Evolutionary conservation across 2,113 vertebrate species (phyloP), one percentile per base, ranked within the genome.

Genomic region (Nothocercus julius): DNA sequence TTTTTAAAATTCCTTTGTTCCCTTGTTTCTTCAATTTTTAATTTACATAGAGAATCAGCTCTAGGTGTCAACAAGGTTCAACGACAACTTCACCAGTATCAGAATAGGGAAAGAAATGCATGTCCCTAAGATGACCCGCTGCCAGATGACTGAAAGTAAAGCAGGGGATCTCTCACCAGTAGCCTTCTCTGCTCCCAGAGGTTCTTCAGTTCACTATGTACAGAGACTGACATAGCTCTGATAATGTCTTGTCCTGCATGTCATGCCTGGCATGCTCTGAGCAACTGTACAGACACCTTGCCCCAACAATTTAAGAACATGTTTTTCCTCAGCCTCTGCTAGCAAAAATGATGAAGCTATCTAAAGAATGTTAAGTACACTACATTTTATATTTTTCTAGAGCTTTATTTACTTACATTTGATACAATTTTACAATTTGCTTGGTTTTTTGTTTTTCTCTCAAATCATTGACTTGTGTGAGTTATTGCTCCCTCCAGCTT

Each of bases 81-180:
- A 19, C 54, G 36, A 78, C 63, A 69, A 69, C 53, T 51, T 67
- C 42, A 51, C 36, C 53, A 44, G 36, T 9, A 9, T n/a, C 22
- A 53, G 36, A 77, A 61, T 13, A 27, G n/a, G 5, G n/a, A 38
- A 38, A 16, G 45, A 32, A 66, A 40, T 16, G 51, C 59, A 40
- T 10, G 27, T 0, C 1, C 44, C 15, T 10, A 16, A 36, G 51
- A 21, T 24, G 28, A 21, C 13, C 20, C n/a, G 20, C 30, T 4
- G 1, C 13, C 68, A 53, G 53, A 53, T 30, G 32, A 59, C 44
- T 61, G 40, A 59, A 53, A 25, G 15, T 67, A 30, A 75, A 67
- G 25, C 30, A 74, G 42, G 38, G 56, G 28, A 15, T 80, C 69
- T 67, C 32, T 68, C 53, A 44, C 20, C 59, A 16, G 24, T 27